phyloP scores from a whole-genome alignment of 2,113 vertebrate species.

The Heloderma charlesbogerti region DNA sequence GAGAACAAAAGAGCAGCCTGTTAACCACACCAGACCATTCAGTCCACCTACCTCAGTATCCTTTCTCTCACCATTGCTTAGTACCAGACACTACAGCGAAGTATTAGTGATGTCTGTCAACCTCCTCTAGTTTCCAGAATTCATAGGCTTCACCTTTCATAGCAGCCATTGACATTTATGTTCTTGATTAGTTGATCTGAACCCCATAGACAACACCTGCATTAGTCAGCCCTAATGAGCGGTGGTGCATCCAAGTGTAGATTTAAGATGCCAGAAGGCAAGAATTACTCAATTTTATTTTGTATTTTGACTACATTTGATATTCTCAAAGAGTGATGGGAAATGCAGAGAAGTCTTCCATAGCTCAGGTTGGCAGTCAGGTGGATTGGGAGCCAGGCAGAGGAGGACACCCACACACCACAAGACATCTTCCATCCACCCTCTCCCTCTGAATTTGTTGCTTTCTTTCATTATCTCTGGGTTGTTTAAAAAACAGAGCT shows the following conservation, averaged over 20 bases:
- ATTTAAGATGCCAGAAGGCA: background rate
- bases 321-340: no score
- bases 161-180: background rate
- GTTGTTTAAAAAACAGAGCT: background rate
- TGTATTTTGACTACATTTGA: background rate
- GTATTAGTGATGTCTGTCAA: background rate
- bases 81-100: background rate
- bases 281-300: background rate
- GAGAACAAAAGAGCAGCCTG: background rate
- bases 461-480: background rate
- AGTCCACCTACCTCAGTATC: no score
- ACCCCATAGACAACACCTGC: background rate
- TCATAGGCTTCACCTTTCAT: background rate
- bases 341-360: background rate
- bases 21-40: background rate
- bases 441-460: background rate
- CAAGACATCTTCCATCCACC: background rate
- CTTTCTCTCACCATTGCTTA: background rate
- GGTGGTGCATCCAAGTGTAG: background rate
- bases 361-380: background rate
- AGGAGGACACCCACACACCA: background rate
- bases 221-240: background rate
- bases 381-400: background rate
- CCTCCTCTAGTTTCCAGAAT: background rate
- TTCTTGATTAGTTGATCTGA: background rate